Conservation (phyloP, 2,113 vertebrate species). For the Tauraco erythrolophus region DNA sequence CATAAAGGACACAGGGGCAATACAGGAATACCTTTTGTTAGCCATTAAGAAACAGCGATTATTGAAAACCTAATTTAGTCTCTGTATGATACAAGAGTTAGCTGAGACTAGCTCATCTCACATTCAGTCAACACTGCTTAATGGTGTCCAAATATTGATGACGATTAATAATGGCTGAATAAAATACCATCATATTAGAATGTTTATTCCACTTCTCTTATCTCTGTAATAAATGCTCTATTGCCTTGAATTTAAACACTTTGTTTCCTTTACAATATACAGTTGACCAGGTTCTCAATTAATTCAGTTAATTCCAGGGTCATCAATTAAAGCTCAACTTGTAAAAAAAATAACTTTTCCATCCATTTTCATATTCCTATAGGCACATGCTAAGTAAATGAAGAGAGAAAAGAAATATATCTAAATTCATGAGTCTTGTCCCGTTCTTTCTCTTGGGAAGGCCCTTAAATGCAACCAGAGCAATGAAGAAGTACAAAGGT, state of each 20-base stretch:
- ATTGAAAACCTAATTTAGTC: conserved; percentile 73
- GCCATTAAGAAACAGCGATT: conserved; percentile 65
- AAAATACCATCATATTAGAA: not conserved
- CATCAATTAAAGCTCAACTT: not conserved
- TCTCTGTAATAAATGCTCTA: not conserved
- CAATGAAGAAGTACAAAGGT: not conserved
- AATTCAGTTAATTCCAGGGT: too few relatives aligned
- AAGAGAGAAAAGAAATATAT: not conserved
- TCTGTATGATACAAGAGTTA: conserved; percentile 54
- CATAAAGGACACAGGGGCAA: conserved; percentile 58
- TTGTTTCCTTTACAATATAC: not conserved
- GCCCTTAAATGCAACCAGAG: not conserved
- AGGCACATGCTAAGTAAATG: not conserved
- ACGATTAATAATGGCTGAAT: conserved; percentile 28
- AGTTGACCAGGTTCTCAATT: not conserved
- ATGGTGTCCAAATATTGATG: conserved; percentile 41
- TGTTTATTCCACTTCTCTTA: not conserved
- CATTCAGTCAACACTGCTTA: conserved; percentile 45
- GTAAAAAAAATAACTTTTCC: not conserved
- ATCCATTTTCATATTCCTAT: not conserved
- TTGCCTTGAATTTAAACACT: not conserved
- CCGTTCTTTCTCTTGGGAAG: not conserved
- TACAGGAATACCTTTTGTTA: conserved; percentile 68
- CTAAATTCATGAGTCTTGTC: not conserved
- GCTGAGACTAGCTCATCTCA: conserved; percentile 41